Evolutionary conservation across 2,113 vertebrate species (phyloP), one percentile per base, ranked within the genome.

Genomic region (Dolichotis patagonum): DNA sequence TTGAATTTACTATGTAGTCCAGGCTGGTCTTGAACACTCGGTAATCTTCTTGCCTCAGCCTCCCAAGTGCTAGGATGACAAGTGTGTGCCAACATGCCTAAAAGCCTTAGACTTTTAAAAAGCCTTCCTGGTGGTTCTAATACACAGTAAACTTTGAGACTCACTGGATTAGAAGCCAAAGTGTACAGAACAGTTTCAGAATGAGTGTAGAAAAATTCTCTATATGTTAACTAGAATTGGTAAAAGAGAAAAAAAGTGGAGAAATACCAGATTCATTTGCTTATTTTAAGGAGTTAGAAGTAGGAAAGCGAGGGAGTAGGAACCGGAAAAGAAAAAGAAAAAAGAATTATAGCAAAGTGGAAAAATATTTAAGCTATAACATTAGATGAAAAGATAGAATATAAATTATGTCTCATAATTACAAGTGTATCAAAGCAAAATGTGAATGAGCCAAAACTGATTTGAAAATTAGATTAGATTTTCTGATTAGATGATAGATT

Each of bases 131-230:
- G 9, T 20, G 2, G 78, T 90, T 90, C 49, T 85, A 82, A 60
- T 28, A n/a, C 38, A 22, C 65, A 86, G 30, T 86, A 46, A 89
- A 30, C 26, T 93, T 92, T 96, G 58, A 84, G 56, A 96, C 95
- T 12, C 28, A 69, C 19, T 43, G 19, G 17, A 2, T 83, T 96
- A 96, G 24, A 95, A 90, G 84, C 24, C 1, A 43, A 28, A 52
- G 85, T 26, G 4, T 87, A 75, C 35, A 88, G 32, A 93, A 78
- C 12, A 86, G 63, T 19, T 22, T 20, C 73, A 82, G 71, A 94
- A 75, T 67, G 63, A 84, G 16, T 58, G 10, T 41, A 46, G 16
- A 88, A 85, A 88, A 88, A 43, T 41, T 67, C 14, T 38, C 20
- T 82, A 38, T 46, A 30, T 67, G 43, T 77, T 62, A 54, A 90